Base-by-base conservation (phyloP, 2,888 invertebrate genomes). In the Bombyx huttoni region DNA sequence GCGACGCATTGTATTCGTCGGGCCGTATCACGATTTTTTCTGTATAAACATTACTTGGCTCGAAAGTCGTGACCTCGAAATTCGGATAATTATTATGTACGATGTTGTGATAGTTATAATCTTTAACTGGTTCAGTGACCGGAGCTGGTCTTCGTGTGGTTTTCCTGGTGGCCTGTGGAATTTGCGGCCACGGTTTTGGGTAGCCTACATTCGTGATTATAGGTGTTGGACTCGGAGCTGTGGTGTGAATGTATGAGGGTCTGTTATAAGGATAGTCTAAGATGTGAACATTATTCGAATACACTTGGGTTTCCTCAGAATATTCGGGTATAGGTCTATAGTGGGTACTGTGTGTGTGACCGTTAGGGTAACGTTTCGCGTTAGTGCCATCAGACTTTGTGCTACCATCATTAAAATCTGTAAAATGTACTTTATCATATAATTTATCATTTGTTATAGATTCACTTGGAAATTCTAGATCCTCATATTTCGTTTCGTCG, bases 11-110 rank as follows among this genome's bases (percentile, higher is more conserved):
- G 49, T 88, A 88, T 55, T 88, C 85, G 68, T 88, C 78, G 58
- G 88, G 88, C 62, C 86, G 70, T 67, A 88, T 88, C 52, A 88
- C 73, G 56, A 88, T 87, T 69, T 73, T 81, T 51, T 88, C 87
- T 12, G 88, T 87, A 52, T 85, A 83, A 0, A 75, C 76, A 46
- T 71, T 75, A 1, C 67, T 59, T 24, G 88, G 84, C 65, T 75
- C 75, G 67, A 86, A 83, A 59, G 87, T 88, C 2, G 82, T 80
- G 53, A 82, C 83, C 60, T 87, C 87, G 60, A 75, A 85, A 58
- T 71, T 70, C 3, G 76, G 75, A 57, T 78, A 74, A 57, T 75
- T 74, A 60, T 72, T 74, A 60, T 72, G 56, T 34, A 71, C 59
- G 50, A 68, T 64, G 55, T 78, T 76, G 54, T 85, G 72, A 64